Percentiles rank a stretch among this genome's conserved stretches.
Evolutionary conservation across 2,888 invertebrate species (phyloP).

Genomic region (Volucella inanis): DNA sequence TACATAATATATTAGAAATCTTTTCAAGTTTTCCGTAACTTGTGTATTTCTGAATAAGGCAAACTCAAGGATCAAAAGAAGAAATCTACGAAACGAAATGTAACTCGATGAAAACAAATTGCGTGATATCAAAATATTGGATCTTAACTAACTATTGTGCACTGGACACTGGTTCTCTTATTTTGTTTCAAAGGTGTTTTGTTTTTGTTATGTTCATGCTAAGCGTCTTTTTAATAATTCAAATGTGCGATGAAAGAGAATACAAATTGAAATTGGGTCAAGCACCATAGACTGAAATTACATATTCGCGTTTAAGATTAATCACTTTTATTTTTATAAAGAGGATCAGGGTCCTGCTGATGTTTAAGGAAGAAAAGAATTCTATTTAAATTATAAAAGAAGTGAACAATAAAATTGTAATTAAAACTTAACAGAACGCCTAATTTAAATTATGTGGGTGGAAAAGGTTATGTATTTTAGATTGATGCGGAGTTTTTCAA

Average conservation of each 20-base stretch:
- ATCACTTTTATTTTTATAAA: conserved; percentile 12
- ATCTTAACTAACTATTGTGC: conserved; percentile 20
- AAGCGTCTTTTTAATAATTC: conserved; percentile 22
- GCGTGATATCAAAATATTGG: conserved; percentile 41
- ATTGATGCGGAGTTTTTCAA: background rate
- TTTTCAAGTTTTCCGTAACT: background rate
- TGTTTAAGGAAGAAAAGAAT: background rate
- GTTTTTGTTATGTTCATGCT: background rate
- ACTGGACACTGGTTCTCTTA: conserved; percentile 16
- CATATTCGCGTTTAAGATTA: conserved; percentile 31
- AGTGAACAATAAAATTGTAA: conserved; percentile 14
- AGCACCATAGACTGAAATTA: conserved; percentile 46
- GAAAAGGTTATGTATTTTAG: background rate
- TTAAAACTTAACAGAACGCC: background rate
- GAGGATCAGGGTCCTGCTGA: conserved; percentile 16
- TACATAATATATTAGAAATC: background rate
- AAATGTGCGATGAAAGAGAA: conserved; percentile 23
- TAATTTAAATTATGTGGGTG: background rate
- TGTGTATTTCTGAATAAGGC: background rate
- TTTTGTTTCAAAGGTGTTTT: background rate
- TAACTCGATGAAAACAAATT: conserved; percentile 3
- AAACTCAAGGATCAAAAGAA: background rate
- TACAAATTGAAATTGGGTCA: conserved; percentile 22
- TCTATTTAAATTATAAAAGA: background rate
- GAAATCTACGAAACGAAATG: conserved; percentile 5